Conservation (phyloP, 2,113 vertebrate species). For the Aegithalos caudatus region DNA sequence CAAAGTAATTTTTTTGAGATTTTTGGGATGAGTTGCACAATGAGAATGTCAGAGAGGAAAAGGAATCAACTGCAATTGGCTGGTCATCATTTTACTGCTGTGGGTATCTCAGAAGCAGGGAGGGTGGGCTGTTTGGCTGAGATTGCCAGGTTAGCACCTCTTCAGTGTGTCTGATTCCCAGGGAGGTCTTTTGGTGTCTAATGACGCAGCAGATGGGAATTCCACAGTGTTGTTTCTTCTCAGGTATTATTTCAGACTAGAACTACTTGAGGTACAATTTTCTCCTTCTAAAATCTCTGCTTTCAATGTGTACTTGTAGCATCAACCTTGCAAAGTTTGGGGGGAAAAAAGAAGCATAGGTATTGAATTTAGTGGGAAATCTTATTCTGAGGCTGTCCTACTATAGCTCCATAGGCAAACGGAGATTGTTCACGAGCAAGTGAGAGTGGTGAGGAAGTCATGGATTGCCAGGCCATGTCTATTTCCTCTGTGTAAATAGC, state of each 20-base stretch:
- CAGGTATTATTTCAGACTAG: background rate
- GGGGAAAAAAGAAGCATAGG: background rate
- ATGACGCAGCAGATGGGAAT: background rate
- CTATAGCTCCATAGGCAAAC: background rate
- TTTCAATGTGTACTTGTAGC: accelerated
- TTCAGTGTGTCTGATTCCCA: background rate
- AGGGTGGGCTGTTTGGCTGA: background rate
- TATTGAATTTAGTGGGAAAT: background rate
- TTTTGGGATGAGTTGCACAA: background rate
- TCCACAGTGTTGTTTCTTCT: background rate
- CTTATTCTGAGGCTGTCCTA: background rate
- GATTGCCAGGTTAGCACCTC: background rate
- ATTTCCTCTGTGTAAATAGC: background rate
- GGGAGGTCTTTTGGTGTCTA: background rate
- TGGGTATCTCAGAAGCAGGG: background rate
- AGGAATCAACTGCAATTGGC: accelerated
- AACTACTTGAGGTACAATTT: background rate
- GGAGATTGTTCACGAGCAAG: background rate
- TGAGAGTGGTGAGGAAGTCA: background rate
- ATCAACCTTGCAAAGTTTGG: background rate
- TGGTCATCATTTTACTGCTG: accelerated
- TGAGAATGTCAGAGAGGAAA: background rate
- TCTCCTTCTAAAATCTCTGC: background rate
- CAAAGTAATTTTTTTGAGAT: background rate
- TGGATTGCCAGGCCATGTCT: background rate